Base-by-base conservation (phyloP, 2,113 vertebrate species). In the Albula goreensis region DNA sequence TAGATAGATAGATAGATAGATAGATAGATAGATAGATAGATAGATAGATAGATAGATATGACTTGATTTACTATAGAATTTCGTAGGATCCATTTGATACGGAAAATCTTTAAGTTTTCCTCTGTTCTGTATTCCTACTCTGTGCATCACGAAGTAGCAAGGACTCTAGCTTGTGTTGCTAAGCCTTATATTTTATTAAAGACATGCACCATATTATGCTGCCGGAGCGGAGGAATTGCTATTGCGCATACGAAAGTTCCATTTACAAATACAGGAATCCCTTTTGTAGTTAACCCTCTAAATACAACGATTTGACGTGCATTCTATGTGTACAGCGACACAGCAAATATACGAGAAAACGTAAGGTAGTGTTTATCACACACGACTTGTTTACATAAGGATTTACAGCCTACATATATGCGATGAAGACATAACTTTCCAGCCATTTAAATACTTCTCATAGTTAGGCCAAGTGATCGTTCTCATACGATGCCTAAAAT, bases 201-300 rank as follows among this genome's bases (percentile, higher is more conserved):
- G 84, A 89, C 84, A 89, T 91, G 88, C 90, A 92, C 50, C 88
- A 93, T 92, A 85, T 80, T 90, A 87, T 89, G 88, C 83, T 87
- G 86, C 81, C 88, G 85, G 83, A 85, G 89, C 91, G 90, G 86
- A 89, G 88, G 89, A 84, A 93, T 90, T 90, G 91, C 91, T 93
- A 91, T 82, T 86, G 93, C 93, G 93, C 92, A 92, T 91, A 85
- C 77, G 12, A 88, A 89, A 93, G 91, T 94, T 90, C 92, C 92
- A 93, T 91, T 86, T 77, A 80, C 57, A 78, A 49, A 49, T 63
- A 50, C 48, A 81, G 53, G 13, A 48, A 79, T 85, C 84, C 53
- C 74, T 80, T 70, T 79, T 13, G 77, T 41, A 79, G 52, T 57
- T 79, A 25, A 81, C 48, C 78, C 57, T 25, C 19, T 49, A 50